These are phyloP conservation scores for Pollimyrus isidori DNA, from an alignment of 2,113 vertebrate species.

Conservation along the genomic window DNA sequence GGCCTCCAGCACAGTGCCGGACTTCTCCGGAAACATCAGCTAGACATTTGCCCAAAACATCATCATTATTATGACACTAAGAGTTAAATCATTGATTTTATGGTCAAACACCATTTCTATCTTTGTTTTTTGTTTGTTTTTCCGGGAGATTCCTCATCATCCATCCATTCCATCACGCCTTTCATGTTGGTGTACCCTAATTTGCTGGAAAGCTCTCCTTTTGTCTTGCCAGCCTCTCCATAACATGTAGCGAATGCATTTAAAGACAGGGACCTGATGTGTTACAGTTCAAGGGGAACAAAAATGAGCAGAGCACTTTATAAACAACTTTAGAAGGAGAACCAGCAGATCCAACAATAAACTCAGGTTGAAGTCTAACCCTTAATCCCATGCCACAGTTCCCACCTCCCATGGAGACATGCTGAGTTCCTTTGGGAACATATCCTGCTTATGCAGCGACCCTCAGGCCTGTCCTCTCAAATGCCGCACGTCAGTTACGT, in stretches of 20 bases:
- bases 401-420: neutral
- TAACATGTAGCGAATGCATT: neutral
- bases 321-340: neutral
- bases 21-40: neutral
- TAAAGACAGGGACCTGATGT: neutral
- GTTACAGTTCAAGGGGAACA: neutral
- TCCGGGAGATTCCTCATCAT: neutral
- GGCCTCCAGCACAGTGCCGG: neutral
- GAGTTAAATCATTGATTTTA: neutral
- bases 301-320: neutral
- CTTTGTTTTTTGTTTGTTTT: neutral
- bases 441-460: neutral
- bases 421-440: neutral
- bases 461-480: neutral
- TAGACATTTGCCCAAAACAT: neutral
- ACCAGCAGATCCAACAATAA: neutral
- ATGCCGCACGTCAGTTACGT: neutral
- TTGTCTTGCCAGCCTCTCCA: neutral
- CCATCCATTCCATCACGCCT: neutral
- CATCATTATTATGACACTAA: neutral
- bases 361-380: neutral
- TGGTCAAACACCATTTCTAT: neutral
- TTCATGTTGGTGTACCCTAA: neutral
- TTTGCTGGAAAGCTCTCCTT: neutral
- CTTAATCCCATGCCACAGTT: neutral